A percentile compares a stretch with the other conserved stretches of the same genome.
phyloP scores from a whole-genome alignment of 2,888 invertebrate species.

The Trypoxylon attenuatum region DNA sequence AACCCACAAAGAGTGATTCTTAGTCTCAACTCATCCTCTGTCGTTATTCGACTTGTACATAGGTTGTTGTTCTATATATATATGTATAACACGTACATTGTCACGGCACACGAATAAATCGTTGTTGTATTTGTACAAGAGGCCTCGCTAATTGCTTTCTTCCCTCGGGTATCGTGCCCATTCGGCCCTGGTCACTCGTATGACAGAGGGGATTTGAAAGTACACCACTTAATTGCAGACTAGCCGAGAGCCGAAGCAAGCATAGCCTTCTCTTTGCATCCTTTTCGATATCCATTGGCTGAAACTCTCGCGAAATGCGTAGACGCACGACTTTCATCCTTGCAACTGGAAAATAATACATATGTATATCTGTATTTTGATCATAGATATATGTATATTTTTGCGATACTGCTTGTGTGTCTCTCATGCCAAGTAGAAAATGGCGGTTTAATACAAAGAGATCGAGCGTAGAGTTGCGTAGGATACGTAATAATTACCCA shows the following conservation, averaged over 20 bases:
- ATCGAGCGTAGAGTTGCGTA: background rate
- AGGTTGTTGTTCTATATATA: conserved; percentile 24
- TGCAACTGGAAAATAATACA: too few species aligned
- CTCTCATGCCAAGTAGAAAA: background rate
- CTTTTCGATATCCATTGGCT: conserved; percentile 11
- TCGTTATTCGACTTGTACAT: conserved; percentile 50
- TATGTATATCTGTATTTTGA: too few species aligned
- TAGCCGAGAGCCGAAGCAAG: conserved; percentile 3
- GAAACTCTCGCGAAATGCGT: too few species aligned
- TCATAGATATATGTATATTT: too few species aligned
- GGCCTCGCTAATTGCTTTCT: conserved; percentile 6
- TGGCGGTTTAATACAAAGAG: background rate
- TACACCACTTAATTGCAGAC: background rate
- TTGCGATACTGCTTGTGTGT: too few species aligned
- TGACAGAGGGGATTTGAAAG: conserved; percentile 40
- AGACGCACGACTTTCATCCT: too few species aligned
- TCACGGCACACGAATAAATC: conserved; percentile 45
- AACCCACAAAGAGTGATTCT: conserved; percentile 6
- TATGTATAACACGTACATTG: conserved; percentile 5
- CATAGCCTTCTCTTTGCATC: conserved; percentile 19
- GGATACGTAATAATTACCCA: background rate
- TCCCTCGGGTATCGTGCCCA: background rate
- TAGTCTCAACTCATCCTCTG: conserved; percentile 11
- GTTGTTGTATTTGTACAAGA: conserved; percentile 15
- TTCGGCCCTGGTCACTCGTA: background rate